Base-by-base conservation (phyloP, 2,888 invertebrate genomes). In the Pseudanteris insignis region DNA sequence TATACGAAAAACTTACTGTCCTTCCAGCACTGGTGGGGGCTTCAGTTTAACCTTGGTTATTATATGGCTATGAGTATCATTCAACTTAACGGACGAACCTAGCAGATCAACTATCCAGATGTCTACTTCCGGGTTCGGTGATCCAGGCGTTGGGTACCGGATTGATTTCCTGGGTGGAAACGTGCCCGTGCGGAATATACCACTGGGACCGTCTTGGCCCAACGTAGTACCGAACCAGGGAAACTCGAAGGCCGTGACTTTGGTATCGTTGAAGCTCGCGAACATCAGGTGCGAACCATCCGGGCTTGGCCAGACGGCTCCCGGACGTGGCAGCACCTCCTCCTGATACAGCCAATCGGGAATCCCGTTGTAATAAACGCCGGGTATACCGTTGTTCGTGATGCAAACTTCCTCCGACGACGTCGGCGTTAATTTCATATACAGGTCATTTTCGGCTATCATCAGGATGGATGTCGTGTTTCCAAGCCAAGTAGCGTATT, bases 331-430 rank as follows among this genome's bases (percentile, higher is more conserved):
- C 74, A 95, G 84, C 74, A 96, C 89, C 83, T 96, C 94, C 86
- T 96, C 95, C 87, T 96, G 96, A 82, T 97, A 97, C 15, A 97
- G 83, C 96, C 96, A 97, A 80, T 97, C 96, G 10, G 96, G 91
- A 21, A 96, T 87, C 46, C 96, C 96, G 80, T 96, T 96, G 83
- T 92, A 95, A 51, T 96, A 84, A 50, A 88, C 82, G 51, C 90
- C 91, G n/a, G 90, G 88, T 66, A 85, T 81, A 21, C 92, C 92
- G 40, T 89, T 89, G 74, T 85, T 85, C 40, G 92, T 93, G 75
- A 92, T 84, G 37, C 88, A 85, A 50, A 86, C 82, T 69, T 91
- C 86, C 57, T 82, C 83, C n/a, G 66, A 67, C 2, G 85, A 84
- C 37, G 89, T 85, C 1, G 91, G 91, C 33, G 90, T 85, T 67